Percentiles rank a stretch among this genome's conserved stretches.
These are phyloP conservation scores for Platorchestia sp. DNA, from an alignment of 1,140 invertebrate genomes.

Conservation along the genomic window DNA sequence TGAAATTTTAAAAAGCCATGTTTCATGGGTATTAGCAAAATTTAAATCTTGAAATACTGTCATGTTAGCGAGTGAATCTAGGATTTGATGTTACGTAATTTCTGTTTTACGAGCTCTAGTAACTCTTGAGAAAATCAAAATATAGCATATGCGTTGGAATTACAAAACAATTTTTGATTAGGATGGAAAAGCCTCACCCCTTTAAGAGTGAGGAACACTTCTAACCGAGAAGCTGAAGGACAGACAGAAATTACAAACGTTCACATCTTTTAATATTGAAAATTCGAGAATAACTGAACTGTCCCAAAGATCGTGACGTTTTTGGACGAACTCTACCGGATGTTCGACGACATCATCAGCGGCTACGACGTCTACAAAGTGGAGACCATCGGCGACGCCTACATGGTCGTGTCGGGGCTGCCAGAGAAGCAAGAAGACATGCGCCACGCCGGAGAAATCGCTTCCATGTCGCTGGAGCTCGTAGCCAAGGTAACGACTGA, in stretches of 20 bases:
- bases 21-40: not conserved
- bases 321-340: conserved; percentile 94
- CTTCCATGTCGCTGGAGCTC: conserved; percentile 94
- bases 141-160: too few species aligned
- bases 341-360: conserved; percentile 94
- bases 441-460: conserved; percentile 94
- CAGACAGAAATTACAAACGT: too few species aligned
- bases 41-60: not conserved
- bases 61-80: not conserved
- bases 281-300: too few species aligned
- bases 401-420: conserved; percentile 83
- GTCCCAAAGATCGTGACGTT: conserved; percentile 88
- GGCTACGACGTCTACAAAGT: conserved; percentile 96
- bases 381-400: conserved; percentile 73
- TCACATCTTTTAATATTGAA: too few species aligned
- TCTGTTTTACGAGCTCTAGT: too few species aligned
- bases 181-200: too few species aligned
- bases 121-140: too few species aligned
- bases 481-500: conserved; percentile 79
- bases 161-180: too few species aligned
- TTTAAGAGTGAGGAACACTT: too few species aligned
- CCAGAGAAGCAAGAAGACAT: conserved; percentile 91
- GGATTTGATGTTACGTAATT: too few species aligned
- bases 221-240: too few species aligned
- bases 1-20: not conserved